A percentile compares a stretch with the other conserved stretches of the same genome.
These are phyloP conservation scores for Baccha elongata DNA, from an alignment of 2,888 invertebrate genomes.

Conservation along the genomic window DNA sequence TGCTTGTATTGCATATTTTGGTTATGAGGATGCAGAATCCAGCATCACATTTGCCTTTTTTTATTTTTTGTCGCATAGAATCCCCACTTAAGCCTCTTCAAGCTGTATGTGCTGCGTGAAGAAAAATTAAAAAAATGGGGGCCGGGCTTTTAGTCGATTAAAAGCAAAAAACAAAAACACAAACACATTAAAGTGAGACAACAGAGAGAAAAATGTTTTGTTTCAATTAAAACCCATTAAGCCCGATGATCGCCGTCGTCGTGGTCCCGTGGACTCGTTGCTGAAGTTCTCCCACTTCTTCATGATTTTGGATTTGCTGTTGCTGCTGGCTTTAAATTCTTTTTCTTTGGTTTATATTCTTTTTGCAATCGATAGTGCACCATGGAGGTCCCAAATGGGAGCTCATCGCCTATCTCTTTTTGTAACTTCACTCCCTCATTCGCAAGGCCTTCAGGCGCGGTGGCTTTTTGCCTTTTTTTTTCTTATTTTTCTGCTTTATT, in stretches of 20 bases:
- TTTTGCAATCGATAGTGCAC: constrained; percentile 59
- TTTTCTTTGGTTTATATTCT: constrained; percentile 12
- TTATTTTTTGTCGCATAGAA: constrained; percentile 52
- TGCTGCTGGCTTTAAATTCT: constrained; percentile 29
- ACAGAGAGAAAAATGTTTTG: constrained; percentile 63
- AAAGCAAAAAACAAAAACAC: constrained; percentile 33
- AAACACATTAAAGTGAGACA: constrained; percentile 59
- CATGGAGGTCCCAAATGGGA: constrained; percentile 44
- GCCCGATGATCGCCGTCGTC: constrained; percentile 26
- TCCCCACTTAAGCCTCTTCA: constrained; percentile 32
- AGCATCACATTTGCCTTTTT: constrained; percentile 13
- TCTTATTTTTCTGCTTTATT: constrained; percentile 4
- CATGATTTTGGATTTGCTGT: constrained; percentile 48
- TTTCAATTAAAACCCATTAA: constrained; percentile 70
- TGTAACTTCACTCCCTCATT: constrained; percentile 9
- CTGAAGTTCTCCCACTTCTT: constrained; percentile 58
- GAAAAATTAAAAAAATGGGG: constrained; percentile 45
- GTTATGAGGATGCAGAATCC: constrained; percentile 2
- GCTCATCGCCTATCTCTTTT: constrained; percentile 32
- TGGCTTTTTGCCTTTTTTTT: constrained; percentile 5
- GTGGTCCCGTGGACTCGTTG: constrained; percentile 9
- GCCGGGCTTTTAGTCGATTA: constrained; percentile 67
- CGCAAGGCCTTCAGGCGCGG: neutral
- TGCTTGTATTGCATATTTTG: too few relatives aligned
- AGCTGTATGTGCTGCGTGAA: neutral